A percentile compares a stretch with the other conserved stretches of the same genome.
phyloP scores from a whole-genome alignment of 2,888 invertebrate genomes.

The Philereme vetulata region DNA sequence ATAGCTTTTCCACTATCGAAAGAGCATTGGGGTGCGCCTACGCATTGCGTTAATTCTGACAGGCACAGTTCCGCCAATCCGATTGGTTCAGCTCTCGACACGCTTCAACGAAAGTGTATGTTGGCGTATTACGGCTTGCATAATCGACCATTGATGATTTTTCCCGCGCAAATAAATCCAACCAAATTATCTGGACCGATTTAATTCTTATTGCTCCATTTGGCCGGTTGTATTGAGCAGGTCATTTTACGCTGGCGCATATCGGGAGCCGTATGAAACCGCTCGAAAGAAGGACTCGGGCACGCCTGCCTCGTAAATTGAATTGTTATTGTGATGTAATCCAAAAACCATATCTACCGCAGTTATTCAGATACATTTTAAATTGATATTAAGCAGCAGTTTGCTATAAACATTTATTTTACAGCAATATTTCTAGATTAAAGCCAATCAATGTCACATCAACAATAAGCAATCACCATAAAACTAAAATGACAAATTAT shows the following conservation, averaged over 20 bases:
- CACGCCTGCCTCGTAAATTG: conserved; percentile 69
- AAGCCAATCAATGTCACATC: conserved; percentile 4
- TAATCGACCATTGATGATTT: conserved; percentile 67
- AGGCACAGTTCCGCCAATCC: conserved; percentile 76
- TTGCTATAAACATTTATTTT: background rate
- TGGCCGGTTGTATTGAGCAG: conserved; percentile 34
- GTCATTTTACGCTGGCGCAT: conserved; percentile 46
- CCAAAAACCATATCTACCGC: conserved; percentile 4
- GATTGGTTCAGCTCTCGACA: conserved; percentile 61
- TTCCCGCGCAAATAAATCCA: conserved; percentile 57
- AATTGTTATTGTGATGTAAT: conserved; percentile 49
- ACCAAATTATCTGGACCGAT: conserved; percentile 45
- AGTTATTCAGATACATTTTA: background rate
- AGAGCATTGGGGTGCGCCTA: conserved; percentile 67
- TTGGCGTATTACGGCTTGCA: conserved; percentile 60
- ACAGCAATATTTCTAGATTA: background rate
- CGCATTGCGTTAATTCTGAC: conserved; percentile 72
- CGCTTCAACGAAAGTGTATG: conserved; percentile 67
- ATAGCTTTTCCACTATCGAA: conserved; percentile 58
- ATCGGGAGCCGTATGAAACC: conserved; percentile 54
- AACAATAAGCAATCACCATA: conserved; percentile 33
- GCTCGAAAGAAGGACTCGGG: conserved; percentile 59
- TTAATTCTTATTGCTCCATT: conserved; percentile 33
- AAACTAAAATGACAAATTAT: conserved; percentile 65
- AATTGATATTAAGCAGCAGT: background rate